Evolutionary conservation across 2,888 invertebrate genomes (phyloP).

Genomic region (Cecidostiba fungosa): DNA sequence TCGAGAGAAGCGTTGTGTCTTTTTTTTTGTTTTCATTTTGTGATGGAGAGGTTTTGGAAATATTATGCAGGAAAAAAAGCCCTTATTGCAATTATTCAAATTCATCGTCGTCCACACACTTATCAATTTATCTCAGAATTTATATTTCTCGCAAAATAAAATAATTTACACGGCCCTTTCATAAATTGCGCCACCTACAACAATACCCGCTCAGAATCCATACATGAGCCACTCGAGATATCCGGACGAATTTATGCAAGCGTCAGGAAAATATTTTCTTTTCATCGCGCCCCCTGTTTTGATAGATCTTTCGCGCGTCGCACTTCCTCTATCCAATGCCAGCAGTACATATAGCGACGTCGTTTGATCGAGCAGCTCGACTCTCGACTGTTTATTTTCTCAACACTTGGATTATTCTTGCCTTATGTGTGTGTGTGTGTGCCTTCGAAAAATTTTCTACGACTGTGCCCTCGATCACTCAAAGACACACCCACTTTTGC

Average conservation of each 20-base stretch:
- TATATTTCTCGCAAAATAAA: background rate
- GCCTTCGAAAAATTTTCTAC: slow-evolving; percentile 2
- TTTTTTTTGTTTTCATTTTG: background rate
- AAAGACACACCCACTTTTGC: background rate
- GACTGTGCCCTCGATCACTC: background rate
- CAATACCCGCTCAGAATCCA: slow-evolving; percentile 15
- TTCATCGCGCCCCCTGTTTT: slow-evolving; percentile 72
- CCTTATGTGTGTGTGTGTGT: background rate
- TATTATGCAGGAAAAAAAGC: background rate
- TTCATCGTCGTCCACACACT: no score
- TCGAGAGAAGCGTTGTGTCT: background rate
- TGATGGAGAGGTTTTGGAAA: background rate
- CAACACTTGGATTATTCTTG: slow-evolving; percentile 69
- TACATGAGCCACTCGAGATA: slow-evolving; percentile 29
- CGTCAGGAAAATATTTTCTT: slow-evolving; percentile 74
- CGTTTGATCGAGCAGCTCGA: slow-evolving; percentile 66
- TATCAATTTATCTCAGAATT: no score
- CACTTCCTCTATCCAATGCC: slow-evolving; percentile 13
- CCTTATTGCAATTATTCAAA: no score
- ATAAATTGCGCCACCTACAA: slow-evolving; percentile 28
- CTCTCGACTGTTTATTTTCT: slow-evolving; percentile 73
- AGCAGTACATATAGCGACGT: background rate
- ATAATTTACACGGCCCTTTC: background rate
- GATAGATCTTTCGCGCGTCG: slow-evolving; percentile 68
- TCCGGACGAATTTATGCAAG: slow-evolving; percentile 65